Conservation (phyloP, 2,113 vertebrate genomes). For the Macrotis lagotis region DNA sequence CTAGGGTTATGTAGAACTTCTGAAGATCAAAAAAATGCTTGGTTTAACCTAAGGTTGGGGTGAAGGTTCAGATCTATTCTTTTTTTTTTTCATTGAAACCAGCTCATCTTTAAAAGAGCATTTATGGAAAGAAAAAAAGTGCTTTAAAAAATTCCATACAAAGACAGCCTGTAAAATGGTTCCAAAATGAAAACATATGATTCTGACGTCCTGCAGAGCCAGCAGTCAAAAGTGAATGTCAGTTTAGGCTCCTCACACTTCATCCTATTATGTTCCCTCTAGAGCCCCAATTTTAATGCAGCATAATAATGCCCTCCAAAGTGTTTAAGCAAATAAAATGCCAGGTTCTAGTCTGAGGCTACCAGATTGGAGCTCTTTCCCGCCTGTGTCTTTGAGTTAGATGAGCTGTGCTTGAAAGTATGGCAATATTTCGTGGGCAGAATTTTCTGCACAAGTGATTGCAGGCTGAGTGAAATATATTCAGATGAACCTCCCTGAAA, state of each 20-base stretch:
- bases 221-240: not conserved
- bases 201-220: conserved; percentile 5
- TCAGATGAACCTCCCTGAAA: conserved; percentile 32
- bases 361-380: conserved; percentile 60
- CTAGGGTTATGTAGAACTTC: conserved; percentile 22
- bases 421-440: conserved; percentile 70
- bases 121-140: not conserved
- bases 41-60: conserved; percentile 1
- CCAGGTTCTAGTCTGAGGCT: conserved; percentile 54
- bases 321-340: conserved; percentile 55
- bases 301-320: conserved; percentile 39
- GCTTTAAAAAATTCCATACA: conserved; percentile 13
- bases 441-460: conserved; percentile 64
- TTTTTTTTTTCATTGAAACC: not conserved
- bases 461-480: conserved; percentile 55
- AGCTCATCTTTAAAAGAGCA: conserved; percentile 2
- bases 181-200: conserved; percentile 31
- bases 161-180: conserved; percentile 22
- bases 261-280: not conserved
- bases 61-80: not conserved
- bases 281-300: conserved; percentile 38
- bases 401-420: conserved; percentile 68
- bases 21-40: conserved; percentile 12
- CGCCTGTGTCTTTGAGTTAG: conserved; percentile 66
- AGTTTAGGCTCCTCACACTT: not conserved